phyloP scores from a whole-genome alignment of 2,113 vertebrate genomes.

The Amphiprion ocellaris region DNA sequence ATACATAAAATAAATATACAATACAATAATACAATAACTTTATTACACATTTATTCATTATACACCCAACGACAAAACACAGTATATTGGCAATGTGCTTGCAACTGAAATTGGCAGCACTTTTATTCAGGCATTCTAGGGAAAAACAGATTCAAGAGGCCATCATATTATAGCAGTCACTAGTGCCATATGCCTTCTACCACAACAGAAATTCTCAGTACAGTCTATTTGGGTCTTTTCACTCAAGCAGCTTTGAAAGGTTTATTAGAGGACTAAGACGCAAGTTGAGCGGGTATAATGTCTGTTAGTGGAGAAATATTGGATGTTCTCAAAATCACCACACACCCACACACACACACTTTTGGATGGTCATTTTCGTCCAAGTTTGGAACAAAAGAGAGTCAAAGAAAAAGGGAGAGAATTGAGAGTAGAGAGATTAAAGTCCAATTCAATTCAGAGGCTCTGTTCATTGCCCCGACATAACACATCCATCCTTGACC shows the following conservation, averaged over 20 bases:
- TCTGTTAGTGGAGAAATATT: constrained; percentile 14
- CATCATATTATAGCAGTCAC: not conserved
- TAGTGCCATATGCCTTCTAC: not conserved
- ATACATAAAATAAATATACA: not conserved
- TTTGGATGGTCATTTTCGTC: constrained; percentile 40
- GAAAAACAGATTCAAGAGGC: constrained; percentile 1
- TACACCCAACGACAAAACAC: not conserved
- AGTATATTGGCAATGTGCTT: not conserved
- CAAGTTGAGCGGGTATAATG: constrained; percentile 14
- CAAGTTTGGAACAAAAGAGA: constrained; percentile 12
- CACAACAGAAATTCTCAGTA: constrained; percentile 15
- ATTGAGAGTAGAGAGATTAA: constrained; percentile 15
- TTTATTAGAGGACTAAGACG: constrained; percentile 5
- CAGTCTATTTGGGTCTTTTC: constrained; percentile 22
- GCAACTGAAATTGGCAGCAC: constrained; percentile 22
- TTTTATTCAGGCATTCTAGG: not conserved
- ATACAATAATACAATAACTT: no score
- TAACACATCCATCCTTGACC: constrained; percentile 31
- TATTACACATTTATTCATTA: no score
- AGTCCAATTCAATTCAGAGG: constrained; percentile 34
- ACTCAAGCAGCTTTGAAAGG: constrained; percentile 28
- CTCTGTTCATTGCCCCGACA: constrained; percentile 32
- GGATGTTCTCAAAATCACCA: constrained; percentile 19
- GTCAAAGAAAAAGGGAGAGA: not conserved
- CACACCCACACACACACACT: not conserved